These are phyloP conservation scores for Cardiocondyla obscurior DNA, from an alignment of 1,140 invertebrate species.

Conservation along the genomic window DNA sequence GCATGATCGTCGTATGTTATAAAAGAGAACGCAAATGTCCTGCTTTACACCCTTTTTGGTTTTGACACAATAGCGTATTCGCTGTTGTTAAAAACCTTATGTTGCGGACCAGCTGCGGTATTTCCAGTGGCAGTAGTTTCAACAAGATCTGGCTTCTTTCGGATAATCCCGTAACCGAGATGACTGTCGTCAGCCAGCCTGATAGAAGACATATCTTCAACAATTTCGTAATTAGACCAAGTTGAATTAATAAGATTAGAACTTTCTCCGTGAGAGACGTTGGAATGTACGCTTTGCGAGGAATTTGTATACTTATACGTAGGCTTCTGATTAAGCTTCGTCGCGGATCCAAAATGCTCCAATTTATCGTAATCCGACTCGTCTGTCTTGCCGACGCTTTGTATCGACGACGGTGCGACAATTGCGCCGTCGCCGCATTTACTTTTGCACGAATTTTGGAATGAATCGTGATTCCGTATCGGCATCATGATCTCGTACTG, in stretches of 20 bases:
- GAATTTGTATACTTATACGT: slow-evolving; percentile 85
- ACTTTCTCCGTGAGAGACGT: slow-evolving; percentile 74
- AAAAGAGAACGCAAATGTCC: not conserved
- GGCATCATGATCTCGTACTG: slow-evolving; percentile 78
- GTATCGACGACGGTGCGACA: slow-evolving; percentile 72
- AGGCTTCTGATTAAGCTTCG: slow-evolving; percentile 87
- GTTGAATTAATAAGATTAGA: slow-evolving; percentile 75
- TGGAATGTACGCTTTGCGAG: slow-evolving; percentile 67
- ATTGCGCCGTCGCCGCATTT: slow-evolving; percentile 65
- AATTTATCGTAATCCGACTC: slow-evolving; percentile 89
- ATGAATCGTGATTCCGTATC: slow-evolving; percentile 47
- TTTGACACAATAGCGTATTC: slow-evolving; percentile 92
- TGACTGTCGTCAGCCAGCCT: slow-evolving; percentile 91
- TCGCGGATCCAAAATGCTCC: slow-evolving; percentile 90
- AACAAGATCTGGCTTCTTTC: slow-evolving; percentile 86
- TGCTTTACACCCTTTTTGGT: slow-evolving; percentile 89
- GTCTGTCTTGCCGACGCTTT: slow-evolving; percentile 70
- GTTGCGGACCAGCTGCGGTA: slow-evolving; percentile 84
- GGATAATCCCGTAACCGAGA: slow-evolving; percentile 90
- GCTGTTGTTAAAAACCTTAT: slow-evolving; percentile 89
- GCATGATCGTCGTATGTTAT: slow-evolving; percentile 8
- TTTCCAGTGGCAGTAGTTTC: slow-evolving; percentile 81
- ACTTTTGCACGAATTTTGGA: slow-evolving; percentile 69
- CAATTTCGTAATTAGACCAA: slow-evolving; percentile 89
- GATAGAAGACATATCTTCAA: slow-evolving; percentile 87